Evolutionary conservation across 2,797 vertebrate genomes (phyloP).

Genomic region (Neosilurus hyrtlii): DNA sequence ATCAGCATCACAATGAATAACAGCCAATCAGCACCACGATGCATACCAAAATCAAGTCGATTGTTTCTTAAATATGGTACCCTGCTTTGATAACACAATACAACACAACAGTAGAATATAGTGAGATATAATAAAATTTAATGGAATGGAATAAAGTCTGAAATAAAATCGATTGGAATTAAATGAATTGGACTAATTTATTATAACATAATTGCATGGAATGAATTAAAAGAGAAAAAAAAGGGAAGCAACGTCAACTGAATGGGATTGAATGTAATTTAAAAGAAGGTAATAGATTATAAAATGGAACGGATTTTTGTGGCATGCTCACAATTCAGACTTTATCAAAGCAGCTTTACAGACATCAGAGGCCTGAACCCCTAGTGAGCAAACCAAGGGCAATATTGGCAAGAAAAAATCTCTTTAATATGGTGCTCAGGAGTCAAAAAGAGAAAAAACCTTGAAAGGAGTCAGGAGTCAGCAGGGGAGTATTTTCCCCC

Average conservation of each 20-base stretch:
- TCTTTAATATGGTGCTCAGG: constrained; percentile 18
- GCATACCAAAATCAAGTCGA: too few relatives aligned
- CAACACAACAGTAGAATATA: too few relatives aligned
- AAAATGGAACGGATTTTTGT: constrained; percentile 18
- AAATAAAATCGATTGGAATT: background rate
- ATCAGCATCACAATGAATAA: too few relatives aligned
- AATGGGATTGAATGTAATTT: background rate
- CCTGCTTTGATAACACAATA: background rate
- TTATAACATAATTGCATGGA: background rate
- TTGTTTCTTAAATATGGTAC: too few relatives aligned
- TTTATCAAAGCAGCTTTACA: constrained; percentile 3
- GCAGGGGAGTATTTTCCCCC: constrained; percentile 15
- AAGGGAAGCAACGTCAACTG: too few relatives aligned
- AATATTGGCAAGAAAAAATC: constrained; percentile 1
- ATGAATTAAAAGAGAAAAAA: background rate
- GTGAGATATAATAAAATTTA: background rate
- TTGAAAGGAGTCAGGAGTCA: constrained; percentile 23
- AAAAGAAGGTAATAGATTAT: background rate
- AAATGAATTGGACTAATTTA: too few relatives aligned
- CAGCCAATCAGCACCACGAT: too few relatives aligned
- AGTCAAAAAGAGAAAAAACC: background rate
- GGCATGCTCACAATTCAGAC: background rate
- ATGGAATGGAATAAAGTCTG: background rate
- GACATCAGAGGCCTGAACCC: constrained; percentile 3
- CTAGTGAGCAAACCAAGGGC: constrained; percentile 21